Evolutionary conservation across 2,888 invertebrate species (phyloP).

Genomic region (Zygaena filipendulae): DNA sequence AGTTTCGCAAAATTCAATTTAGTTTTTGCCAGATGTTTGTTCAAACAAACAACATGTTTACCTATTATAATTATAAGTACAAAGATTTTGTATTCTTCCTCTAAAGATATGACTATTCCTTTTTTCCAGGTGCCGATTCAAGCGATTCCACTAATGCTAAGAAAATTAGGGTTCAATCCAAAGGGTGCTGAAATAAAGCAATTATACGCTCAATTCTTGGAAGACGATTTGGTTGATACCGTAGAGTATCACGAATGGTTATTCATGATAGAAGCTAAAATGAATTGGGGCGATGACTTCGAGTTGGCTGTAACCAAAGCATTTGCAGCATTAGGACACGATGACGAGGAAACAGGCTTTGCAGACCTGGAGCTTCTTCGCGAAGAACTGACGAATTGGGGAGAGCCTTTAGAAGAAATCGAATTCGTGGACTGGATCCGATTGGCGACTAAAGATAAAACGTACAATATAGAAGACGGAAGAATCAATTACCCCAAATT

Average conservation of each 20-base stretch:
- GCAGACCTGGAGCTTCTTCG: slow-evolving; percentile 35
- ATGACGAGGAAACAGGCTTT: slow-evolving; percentile 40
- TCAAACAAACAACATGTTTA: no score
- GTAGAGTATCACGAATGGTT: slow-evolving; percentile 50
- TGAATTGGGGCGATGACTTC: slow-evolving; percentile 49
- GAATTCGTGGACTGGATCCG: slow-evolving; percentile 47
- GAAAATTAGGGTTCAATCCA: slow-evolving; percentile 53
- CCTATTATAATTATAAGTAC: no score
- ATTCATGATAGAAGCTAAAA: slow-evolving; percentile 56
- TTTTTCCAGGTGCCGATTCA: slow-evolving; percentile 32
- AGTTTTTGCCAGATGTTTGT: no score
- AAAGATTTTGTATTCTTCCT: no score
- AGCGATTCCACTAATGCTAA: slow-evolving; percentile 41
- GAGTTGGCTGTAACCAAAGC: slow-evolving; percentile 41
- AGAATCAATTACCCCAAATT: slow-evolving; percentile 40
- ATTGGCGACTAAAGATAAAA: slow-evolving; percentile 42
- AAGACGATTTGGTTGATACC: slow-evolving; percentile 51
- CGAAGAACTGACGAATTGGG: slow-evolving; percentile 46
- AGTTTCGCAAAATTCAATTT: no score
- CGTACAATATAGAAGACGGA: slow-evolving; percentile 34
- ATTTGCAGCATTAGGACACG: slow-evolving; percentile 42
- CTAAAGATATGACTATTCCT: no score
- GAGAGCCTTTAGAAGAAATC: slow-evolving; percentile 41
- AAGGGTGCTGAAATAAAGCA: slow-evolving; percentile 39
- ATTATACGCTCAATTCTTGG: slow-evolving; percentile 37